Evolutionary conservation across 2,113 vertebrate species (phyloP).

Genomic region (cattle (Bos taurus)): DNA sequence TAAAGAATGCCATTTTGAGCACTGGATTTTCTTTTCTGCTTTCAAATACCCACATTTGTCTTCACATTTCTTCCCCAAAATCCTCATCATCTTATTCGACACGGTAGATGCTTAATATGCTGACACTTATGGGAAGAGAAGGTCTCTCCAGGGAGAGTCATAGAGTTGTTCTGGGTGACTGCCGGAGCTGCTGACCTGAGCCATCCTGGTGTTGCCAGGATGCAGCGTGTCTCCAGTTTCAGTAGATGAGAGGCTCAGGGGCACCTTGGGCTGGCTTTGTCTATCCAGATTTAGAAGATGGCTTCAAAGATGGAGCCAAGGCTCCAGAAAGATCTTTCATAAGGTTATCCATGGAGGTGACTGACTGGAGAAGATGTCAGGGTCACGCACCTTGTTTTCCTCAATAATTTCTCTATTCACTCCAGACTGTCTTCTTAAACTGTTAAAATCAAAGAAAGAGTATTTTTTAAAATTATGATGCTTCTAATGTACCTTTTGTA

Average conservation of each 20-base stretch:
- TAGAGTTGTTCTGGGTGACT: constrained; percentile 35
- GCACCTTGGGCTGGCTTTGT: neutral
- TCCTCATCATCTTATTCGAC: constrained; percentile 49
- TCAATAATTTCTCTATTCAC: neutral
- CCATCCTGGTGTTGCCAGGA: neutral
- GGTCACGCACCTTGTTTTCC: neutral
- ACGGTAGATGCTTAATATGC: constrained; percentile 56
- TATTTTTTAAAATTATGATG: neutral
- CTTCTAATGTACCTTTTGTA: neutral
- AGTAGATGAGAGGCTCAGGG: neutral
- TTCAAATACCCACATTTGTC: constrained; percentile 76
- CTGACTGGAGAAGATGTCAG: neutral
- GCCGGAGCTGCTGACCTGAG: constrained; percentile 6
- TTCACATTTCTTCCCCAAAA: constrained; percentile 68
- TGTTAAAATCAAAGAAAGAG: neutral
- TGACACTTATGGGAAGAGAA: constrained; percentile 30
- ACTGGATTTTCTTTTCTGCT: constrained; percentile 60
- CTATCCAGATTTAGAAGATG: neutral
- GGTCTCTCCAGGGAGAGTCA: constrained; percentile 37
- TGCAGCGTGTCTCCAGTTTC: neutral
- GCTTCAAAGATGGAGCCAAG: neutral
- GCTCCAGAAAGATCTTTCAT: neutral
- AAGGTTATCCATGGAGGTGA: neutral
- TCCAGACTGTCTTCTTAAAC: neutral
- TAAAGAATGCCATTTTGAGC: constrained; percentile 73